Base-by-base conservation (phyloP, 1,140 invertebrate species). In the Atopsyche davidsoni region DNA sequence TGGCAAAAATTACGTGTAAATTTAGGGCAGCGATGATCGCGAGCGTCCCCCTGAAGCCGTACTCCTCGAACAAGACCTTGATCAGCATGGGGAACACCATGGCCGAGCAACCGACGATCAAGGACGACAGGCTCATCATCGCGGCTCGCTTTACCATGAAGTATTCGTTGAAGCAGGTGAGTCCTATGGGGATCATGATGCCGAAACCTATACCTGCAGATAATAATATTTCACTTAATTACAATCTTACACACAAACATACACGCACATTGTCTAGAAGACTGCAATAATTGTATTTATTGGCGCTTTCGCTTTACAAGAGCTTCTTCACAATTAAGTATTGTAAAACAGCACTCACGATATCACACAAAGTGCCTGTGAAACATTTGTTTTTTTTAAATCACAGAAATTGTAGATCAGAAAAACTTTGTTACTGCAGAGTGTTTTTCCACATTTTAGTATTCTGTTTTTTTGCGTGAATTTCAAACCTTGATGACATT, bases 1-100 rank as follows among this genome's bases (percentile, higher is more conserved):
- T 71, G 0, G 75, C 79, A 10, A 76, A 59, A 4, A 83, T 51
- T 0, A 72, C 66, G 57, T 84, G 71, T 0, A 76, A 65, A 44
- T 75, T 74, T 2, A 83, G 55, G 1, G 67, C 78, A 2, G 71
- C 68, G 0, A 83, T 59, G 3, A 83, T 63, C 0, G 76, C 57
- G 42, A 79, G 66, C 10, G 78, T 77, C 23, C 77, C 76, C 36
- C 72, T 58, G 46, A 72, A 78, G 1, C 75, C 76, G 46, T 73
- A 78, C 42, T 63, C 52, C 7, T 66, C 60, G 53, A 76, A 60
- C 35, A 68, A 62, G 50, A 62, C 64, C 51, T 66, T 64, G 39
- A 69, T 67, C 0, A 67, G 40, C 11, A 68, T 62, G 2, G 75
- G 75, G 53, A 66, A 69, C 19, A 70, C 52, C 58, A 78, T 76